Evolutionary conservation across 2,888 invertebrate genomes (phyloP).

Genomic region (Seladonia tumulorum): DNA sequence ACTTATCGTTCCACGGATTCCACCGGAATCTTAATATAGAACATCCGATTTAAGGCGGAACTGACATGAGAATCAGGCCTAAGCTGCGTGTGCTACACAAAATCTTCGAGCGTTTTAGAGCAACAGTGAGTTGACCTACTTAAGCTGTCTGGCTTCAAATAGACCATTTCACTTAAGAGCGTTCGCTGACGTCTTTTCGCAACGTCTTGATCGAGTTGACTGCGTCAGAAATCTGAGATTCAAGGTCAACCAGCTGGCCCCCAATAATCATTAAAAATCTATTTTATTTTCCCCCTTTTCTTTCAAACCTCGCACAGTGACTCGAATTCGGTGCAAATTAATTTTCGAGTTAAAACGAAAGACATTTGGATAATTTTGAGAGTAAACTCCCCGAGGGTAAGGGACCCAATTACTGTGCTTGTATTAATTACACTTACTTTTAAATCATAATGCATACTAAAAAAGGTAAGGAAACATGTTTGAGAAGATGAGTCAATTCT

Average conservation of each 20-base stretch:
- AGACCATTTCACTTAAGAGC: constrained; percentile 63
- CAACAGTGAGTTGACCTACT: constrained; percentile 68
- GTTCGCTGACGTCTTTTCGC: constrained; percentile 48
- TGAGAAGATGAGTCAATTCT: too few relatives aligned
- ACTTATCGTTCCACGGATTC: background rate
- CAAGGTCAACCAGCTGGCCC: constrained; percentile 37
- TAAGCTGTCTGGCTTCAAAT: constrained; percentile 64
- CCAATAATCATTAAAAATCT: background rate
- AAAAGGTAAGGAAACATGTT: too few relatives aligned
- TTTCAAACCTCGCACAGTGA: background rate
- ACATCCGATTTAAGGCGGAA: constrained; percentile 50
- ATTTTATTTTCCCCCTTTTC: background rate
- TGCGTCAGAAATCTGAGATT: constrained; percentile 38
- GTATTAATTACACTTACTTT: too few relatives aligned
- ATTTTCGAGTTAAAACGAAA: background rate
- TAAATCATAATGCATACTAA: too few relatives aligned
- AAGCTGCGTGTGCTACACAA: constrained; percentile 44
- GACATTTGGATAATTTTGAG: too few relatives aligned
- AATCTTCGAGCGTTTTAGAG: constrained; percentile 46
- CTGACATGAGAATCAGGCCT: constrained; percentile 57
- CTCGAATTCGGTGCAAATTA: background rate
- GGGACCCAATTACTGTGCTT: too few relatives aligned
- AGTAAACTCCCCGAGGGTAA: too few relatives aligned
- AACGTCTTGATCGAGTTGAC: constrained; percentile 36
- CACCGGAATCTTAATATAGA: background rate